These are phyloP conservation scores for Pediacus dermestoides DNA, from an alignment of 2,888 invertebrate genomes.

Conservation along the genomic window DNA sequence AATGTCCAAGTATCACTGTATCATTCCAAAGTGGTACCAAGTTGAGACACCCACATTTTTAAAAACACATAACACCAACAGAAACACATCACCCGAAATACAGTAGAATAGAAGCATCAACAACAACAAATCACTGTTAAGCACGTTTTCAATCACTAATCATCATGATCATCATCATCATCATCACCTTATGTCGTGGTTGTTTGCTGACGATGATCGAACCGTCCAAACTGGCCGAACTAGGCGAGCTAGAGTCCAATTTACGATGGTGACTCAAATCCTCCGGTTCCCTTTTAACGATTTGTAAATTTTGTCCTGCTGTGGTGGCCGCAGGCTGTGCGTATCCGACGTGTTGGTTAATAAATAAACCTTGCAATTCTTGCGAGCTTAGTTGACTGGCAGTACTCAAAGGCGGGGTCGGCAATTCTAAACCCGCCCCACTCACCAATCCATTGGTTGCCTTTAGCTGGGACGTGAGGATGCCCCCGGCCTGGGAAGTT, in stretches of 20 bases:
- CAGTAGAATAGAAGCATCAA: no score
- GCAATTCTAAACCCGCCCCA: slow-evolving; percentile 60
- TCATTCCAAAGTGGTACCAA: slow-evolving; percentile 29
- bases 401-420: slow-evolving; percentile 49
- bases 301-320: slow-evolving; percentile 58
- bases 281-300: slow-evolving; percentile 78
- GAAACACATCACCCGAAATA: no score
- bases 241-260: slow-evolving; percentile 59
- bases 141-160: no score
- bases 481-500: slow-evolving; percentile 50
- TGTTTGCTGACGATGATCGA: slow-evolving; percentile 56
- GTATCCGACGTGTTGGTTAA: slow-evolving; percentile 62
- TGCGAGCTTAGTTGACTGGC: slow-evolving; percentile 60
- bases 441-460: slow-evolving; percentile 67
- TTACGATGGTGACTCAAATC: slow-evolving; percentile 70
- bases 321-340: slow-evolving; percentile 50
- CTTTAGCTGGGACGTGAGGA: slow-evolving; percentile 67
- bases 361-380: slow-evolving; percentile 55
- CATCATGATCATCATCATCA: no score
- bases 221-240: slow-evolving; percentile 52
- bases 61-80: no score
- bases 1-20: slow-evolving; percentile 31
- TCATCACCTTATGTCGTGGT: slow-evolving; percentile 58
- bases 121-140: no score
- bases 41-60: slow-evolving; percentile 19